phyloP scores from a whole-genome alignment of 2,797 vertebrate species.

The Vireo griseus region DNA sequence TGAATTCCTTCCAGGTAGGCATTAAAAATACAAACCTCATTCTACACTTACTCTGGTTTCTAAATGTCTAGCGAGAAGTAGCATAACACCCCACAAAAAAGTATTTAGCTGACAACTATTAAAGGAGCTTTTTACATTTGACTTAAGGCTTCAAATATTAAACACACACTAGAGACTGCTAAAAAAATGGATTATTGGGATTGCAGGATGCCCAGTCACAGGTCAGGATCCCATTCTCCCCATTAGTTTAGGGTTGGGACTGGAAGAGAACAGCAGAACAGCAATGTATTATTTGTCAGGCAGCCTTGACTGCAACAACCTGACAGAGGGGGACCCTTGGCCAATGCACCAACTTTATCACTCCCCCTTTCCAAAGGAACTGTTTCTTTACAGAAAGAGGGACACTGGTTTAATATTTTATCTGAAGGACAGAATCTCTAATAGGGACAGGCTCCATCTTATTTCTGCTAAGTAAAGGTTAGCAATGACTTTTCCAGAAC shows the following conservation, averaged over 20 bases:
- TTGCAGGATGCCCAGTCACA: neutral
- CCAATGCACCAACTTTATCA: neutral
- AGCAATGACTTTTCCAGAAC: neutral
- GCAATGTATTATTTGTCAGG: neutral
- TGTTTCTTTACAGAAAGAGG: neutral
- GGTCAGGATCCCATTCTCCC: neutral
- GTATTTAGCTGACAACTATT: neutral
- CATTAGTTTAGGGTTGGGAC: neutral
- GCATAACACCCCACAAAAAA: neutral
- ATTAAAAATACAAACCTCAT: neutral
- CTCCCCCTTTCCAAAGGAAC: neutral
- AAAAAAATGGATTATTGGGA: neutral
- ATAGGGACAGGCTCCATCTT: neutral
- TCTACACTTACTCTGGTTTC: neutral
- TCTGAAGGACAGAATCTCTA: neutral
- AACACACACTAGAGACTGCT: neutral
- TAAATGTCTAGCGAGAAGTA: neutral
- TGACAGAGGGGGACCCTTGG: neutral
- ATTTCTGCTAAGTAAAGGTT: neutral
- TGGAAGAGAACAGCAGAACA: neutral
- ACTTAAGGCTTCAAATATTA: neutral
- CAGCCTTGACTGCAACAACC: neutral
- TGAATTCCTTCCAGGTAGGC: neutral
- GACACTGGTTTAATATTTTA: neutral
- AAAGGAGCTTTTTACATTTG: neutral